A percentile compares a stretch with the other conserved stretches of the same genome.
Conservation (phyloP, 1,140 invertebrate genomes). For the Eriosoma lanigerum region DNA sequence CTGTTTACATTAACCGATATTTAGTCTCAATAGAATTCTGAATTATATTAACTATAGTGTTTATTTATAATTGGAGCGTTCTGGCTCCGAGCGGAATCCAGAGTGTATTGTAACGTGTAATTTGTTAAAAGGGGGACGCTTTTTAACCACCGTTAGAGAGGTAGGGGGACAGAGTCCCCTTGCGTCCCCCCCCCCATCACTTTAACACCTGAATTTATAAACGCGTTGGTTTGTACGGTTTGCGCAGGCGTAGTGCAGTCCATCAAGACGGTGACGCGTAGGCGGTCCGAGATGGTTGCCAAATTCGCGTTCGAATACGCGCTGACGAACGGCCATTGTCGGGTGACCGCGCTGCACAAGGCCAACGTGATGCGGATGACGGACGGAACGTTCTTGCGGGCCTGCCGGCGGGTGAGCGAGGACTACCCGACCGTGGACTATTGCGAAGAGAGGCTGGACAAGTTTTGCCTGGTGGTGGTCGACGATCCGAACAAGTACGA, state of each 20-base stretch:
- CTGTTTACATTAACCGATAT: too few species aligned
- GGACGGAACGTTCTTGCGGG: slow-evolving; percentile 58
- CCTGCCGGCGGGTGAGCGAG: slow-evolving; percentile 79
- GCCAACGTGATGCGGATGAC: slow-evolving; percentile 21
- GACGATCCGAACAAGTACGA: slow-evolving; percentile 89
- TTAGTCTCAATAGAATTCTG: too few species aligned
- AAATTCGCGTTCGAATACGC: slow-evolving; percentile 18
- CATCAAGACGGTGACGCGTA: slow-evolving; percentile 10
- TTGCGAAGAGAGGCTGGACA: slow-evolving; percentile 97
- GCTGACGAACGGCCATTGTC: neutral
- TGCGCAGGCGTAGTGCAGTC: slow-evolving; percentile 30
- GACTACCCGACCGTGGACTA: slow-evolving; percentile 91
- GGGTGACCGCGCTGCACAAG: slow-evolving; percentile 8
- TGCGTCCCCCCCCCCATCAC: too few species aligned
- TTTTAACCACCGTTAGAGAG: too few species aligned
- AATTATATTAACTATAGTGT: too few species aligned
- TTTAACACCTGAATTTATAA: too few species aligned
- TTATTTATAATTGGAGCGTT: too few species aligned
- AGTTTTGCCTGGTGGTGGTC: slow-evolving; percentile 97
- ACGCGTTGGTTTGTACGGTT: too few species aligned
- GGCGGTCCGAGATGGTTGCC: neutral
- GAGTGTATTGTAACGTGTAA: too few species aligned
- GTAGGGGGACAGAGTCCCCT: too few species aligned
- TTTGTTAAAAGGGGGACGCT: too few species aligned
- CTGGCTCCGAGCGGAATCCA: too few species aligned